These are phyloP conservation scores for Thalassoma bifasciatum DNA, from an alignment of 2,113 vertebrate species.

Conservation along the genomic window DNA sequence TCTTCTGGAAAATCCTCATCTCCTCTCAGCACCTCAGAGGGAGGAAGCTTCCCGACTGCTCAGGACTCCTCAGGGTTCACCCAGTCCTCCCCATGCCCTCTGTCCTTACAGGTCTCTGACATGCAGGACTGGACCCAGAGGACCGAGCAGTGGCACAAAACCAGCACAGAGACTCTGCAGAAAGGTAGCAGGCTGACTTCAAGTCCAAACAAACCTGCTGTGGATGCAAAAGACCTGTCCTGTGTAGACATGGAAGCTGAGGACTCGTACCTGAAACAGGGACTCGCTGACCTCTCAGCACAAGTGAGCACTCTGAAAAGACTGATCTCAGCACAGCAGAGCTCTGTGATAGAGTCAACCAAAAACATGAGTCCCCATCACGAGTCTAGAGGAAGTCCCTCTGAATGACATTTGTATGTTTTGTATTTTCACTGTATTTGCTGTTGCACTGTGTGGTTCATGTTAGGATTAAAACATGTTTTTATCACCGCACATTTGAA, in stretches of 20 bases:
- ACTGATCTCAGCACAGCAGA: constrained; percentile 86
- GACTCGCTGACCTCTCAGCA: constrained; percentile 85
- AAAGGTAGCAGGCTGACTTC: constrained; percentile 63
- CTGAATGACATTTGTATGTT: constrained; percentile 81
- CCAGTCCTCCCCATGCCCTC: constrained; percentile 85
- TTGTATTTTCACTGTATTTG: constrained; percentile 89
- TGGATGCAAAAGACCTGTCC: constrained; percentile 82
- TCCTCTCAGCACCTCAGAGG: constrained; percentile 82
- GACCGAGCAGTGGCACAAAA: constrained; percentile 88
- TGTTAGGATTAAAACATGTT: constrained; percentile 50
- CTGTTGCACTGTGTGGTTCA: constrained; percentile 90
- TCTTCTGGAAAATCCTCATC: constrained; percentile 85
- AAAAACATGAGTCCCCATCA: constrained; percentile 81
- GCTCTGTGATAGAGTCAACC: constrained; percentile 87
- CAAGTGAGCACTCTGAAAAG: constrained; percentile 88
- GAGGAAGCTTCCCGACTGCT: constrained; percentile 80
- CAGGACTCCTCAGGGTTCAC: constrained; percentile 78
- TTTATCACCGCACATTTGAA: constrained; percentile 9
- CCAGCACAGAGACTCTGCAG: constrained; percentile 81
- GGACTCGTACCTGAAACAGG: constrained; percentile 87
- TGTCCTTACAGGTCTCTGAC: constrained; percentile 90
- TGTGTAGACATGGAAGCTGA: constrained; percentile 84
- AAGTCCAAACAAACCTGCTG: constrained; percentile 51
- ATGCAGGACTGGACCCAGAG: constrained; percentile 92
- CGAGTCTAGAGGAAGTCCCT: constrained; percentile 76